Evolutionary conservation across 2,797 vertebrate genomes (phyloP).

Genomic region (Cyclura pinguis): DNA sequence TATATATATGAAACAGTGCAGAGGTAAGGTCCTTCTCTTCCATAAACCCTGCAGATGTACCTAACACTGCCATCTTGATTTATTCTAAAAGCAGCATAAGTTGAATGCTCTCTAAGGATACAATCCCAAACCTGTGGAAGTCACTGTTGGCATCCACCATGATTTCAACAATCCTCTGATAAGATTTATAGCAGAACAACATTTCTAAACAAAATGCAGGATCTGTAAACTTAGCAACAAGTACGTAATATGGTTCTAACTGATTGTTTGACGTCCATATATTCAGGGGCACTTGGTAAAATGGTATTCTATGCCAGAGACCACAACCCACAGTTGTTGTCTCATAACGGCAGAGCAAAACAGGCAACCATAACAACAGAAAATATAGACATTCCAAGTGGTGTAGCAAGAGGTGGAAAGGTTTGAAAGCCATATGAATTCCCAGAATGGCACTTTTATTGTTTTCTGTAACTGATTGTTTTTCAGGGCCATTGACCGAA

Average conservation of each 20-base stretch:
- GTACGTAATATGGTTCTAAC: slow-evolving; percentile 16
- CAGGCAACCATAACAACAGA: slow-evolving; percentile 1
- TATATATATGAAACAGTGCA: background rate
- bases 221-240: background rate
- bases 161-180: slow-evolving; percentile 16
- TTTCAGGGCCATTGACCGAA: slow-evolving; percentile 61
- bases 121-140: background rate
- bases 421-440: slow-evolving; percentile 66
- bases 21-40: background rate
- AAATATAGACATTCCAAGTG: slow-evolving; percentile 53
- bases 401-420: slow-evolving; percentile 45
- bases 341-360: slow-evolving; percentile 36
- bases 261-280: background rate
- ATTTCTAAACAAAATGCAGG: background rate
- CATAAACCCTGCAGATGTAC: background rate
- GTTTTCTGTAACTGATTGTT: slow-evolving; percentile 60
- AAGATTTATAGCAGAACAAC: background rate
- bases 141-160: background rate
- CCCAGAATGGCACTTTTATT: slow-evolving; percentile 61
- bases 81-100: background rate
- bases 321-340: background rate
- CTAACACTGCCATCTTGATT: slow-evolving; percentile 1
- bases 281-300: background rate
- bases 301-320: background rate
- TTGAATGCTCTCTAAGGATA: background rate